Base-by-base conservation (phyloP, 2,888 invertebrate species). In the Philaethria dido region DNA sequence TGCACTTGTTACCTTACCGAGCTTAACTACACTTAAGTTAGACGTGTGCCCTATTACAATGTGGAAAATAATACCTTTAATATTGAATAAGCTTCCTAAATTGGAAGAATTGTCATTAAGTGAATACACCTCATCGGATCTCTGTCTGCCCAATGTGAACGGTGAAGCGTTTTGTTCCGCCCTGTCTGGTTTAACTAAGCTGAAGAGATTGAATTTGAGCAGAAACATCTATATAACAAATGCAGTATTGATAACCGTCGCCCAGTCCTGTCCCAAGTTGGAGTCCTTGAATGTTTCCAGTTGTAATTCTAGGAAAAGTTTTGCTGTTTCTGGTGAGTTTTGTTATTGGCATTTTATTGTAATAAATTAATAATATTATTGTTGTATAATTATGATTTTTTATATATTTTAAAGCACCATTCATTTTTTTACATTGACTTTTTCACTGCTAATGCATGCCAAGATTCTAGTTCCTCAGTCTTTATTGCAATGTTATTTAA, bases 141-240 rank as follows among this genome's bases (percentile, higher is more conserved):
- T 75, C 2, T 77, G 74, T 42, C 66, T 77, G 52, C 69, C 78
- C 50, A 74, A 80, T 0, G 76, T 79, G 3, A 83, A 77, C n/a
- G 84, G 79, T 45, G 83, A 87, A 0, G 79, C 82, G 0, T 87
- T 89, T 55, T 81, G 92, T 74, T 81, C 89, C 18, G 76, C 88
- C 0, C 70, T 94, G 6, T 78, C 86, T 0, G 81, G 79, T 0
- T 78, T 94, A 14, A 82, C 82, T 0, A 88, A 93, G 72, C 78
- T 94, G 69, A 91, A 88, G 75, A 75, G 74, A 0, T 74, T 94
- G 54, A 89, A 92, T 72, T 71, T 94, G 50, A 86, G 85, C 72
- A 81, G 83, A 62, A 94, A 93, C 69, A 78, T 84, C 5, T 84
- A 86, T 63, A 89, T 95, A 20, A 92, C 88, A 0, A 93, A 95